These are phyloP conservation scores for Cotesia congregata DNA, from an alignment of 2,888 invertebrate genomes.

Conservation along the genomic window DNA sequence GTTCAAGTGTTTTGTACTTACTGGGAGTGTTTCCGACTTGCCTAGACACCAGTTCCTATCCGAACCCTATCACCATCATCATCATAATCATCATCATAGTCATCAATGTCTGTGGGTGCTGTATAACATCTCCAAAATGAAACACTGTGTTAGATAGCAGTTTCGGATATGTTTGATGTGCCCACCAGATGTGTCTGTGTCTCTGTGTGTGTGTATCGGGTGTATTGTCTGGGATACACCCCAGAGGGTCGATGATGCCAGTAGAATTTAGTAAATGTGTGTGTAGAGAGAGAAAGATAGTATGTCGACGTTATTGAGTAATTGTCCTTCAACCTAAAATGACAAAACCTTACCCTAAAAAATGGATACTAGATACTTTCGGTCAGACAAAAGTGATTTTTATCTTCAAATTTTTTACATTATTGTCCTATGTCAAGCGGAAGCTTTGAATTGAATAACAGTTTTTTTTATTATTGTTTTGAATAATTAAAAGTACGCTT, in stretches of 20 bases:
- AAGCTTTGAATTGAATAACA: not conserved
- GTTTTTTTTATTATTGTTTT: not conserved
- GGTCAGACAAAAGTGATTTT: not conserved
- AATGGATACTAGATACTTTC: not conserved
- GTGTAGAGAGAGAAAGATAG: not conserved
- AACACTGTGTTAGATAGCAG: not conserved
- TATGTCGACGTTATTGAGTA: conserved; percentile 33
- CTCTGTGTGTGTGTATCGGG: not conserved
- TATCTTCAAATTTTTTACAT: not conserved
- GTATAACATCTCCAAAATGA: not conserved
- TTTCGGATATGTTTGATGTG: not conserved
- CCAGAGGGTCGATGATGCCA: not conserved
- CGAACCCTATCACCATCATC: not conserved
- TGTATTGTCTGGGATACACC: not conserved
- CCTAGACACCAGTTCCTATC: conserved; percentile 11
- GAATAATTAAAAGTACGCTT: not conserved
- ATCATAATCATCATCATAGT: not conserved
- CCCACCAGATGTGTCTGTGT: not conserved
- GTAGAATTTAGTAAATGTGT: not conserved
- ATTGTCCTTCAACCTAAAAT: conserved; percentile 39
- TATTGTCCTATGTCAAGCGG: not conserved
- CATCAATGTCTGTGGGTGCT: not conserved
- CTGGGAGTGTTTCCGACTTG: not conserved
- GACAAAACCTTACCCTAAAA: conserved; percentile 22
- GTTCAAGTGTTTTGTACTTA: conserved; percentile 10